phyloP scores from a whole-genome alignment of 2,797 vertebrate genomes.

The Salmo trutta region DNA sequence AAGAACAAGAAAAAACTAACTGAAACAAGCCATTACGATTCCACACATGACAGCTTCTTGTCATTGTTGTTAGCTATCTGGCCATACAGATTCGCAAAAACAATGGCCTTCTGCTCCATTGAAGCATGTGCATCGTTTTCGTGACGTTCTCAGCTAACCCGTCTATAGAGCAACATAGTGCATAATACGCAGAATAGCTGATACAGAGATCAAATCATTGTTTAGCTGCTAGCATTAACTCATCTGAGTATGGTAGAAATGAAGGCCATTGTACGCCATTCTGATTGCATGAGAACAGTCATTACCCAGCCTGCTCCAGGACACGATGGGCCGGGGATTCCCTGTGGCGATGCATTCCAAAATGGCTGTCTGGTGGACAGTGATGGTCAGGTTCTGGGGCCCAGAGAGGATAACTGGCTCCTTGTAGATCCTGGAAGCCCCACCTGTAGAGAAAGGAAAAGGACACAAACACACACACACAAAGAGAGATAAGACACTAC shows the following conservation, averaged over 20 bases:
- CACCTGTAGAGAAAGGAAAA: slow-evolving; percentile 39
- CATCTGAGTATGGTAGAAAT: background rate
- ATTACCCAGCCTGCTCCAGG: slow-evolving; percentile 80
- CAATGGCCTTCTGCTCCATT: too few relatives aligned
- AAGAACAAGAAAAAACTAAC: too few relatives aligned
- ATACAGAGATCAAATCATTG: background rate
- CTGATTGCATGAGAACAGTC: background rate
- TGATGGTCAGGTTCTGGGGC: slow-evolving; percentile 80
- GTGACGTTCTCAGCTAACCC: too few relatives aligned
- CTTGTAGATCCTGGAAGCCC: slow-evolving; percentile 65
- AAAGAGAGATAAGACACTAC: background rate
- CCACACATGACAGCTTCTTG: too few relatives aligned
- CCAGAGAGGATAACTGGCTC: slow-evolving; percentile 80
- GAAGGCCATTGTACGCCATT: background rate
- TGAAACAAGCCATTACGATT: too few relatives aligned
- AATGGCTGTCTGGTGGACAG: slow-evolving; percentile 75
- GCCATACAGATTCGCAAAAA: too few relatives aligned
- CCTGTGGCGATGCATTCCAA: slow-evolving; percentile 79
- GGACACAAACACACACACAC: background rate
- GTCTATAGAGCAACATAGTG: background rate
- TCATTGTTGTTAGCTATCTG: too few relatives aligned
- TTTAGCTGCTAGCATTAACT: background rate
- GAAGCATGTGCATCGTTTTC: too few relatives aligned
- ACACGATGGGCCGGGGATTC: slow-evolving; percentile 77
- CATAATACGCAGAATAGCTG: background rate